Evolutionary conservation across 2,797 vertebrate species (phyloP), one percentile per base, ranked within the genome.

Genomic region (Cirrhinus molitorella): DNA sequence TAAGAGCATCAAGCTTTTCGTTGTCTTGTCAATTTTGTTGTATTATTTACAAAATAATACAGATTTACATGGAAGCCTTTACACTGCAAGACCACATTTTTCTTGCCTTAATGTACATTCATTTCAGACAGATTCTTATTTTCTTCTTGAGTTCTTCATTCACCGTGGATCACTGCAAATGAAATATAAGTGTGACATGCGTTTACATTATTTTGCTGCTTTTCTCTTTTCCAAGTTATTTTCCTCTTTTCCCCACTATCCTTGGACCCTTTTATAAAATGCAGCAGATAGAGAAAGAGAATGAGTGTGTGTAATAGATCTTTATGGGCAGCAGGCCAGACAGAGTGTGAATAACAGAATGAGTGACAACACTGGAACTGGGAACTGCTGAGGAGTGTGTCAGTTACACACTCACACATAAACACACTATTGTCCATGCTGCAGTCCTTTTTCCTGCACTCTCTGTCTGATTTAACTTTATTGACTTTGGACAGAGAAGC

Each of bases 401-500:
- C 37, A 79, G 5, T 57, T 37, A 28, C 37, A 80, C 77, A 77
- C 63, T 68, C 70, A 0, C 67, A 28, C 28, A 71, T 16, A 66
- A 3, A 63, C 53, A 63, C 53, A 71, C 12, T 25, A 66, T 17
- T 68, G 21, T 75, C 21, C 59, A 47, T 40, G 66, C 84, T 55
- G 63, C 59, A 37, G n/a, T 34, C 61, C 37, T 68, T 61, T 34
- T 65, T 77, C 40, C 37, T 68, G 79, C 25, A 28, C 53, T 63
- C 23, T 55, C 76, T 25, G 16, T 43, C 49, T 53, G 66, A 88
- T 85, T 68, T 67, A 61, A 59, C 83, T 84, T 79, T 74, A 86
- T 82, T 86, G 68, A 81, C 82, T 88, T 82, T 74, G 67, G 75
- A 79, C 71, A 83, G 83, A 28, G 28, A 5, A 74, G 37, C 31